phyloP scores from a whole-genome alignment of 2,797 vertebrate species.

The Urosaurus nigricauda region DNA sequence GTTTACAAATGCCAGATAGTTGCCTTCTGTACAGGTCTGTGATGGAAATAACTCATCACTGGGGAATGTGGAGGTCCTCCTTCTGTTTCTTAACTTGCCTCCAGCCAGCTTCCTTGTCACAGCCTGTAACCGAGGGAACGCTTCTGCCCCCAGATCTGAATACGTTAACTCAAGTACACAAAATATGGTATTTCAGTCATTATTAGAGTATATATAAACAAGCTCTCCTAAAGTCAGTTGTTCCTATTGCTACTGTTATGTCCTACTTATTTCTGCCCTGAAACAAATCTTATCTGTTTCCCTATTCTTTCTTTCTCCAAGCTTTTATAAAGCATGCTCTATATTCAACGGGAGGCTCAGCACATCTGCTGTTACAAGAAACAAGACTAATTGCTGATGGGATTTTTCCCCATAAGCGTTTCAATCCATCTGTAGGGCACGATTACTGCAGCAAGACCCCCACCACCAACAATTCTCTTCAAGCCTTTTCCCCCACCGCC shows the following conservation, averaged over 20 bases:
- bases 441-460: conserved; percentile 73
- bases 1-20: not conserved
- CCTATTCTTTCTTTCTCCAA: conserved; percentile 51
- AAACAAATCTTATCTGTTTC: conserved; percentile 48
- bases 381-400: conserved; percentile 80
- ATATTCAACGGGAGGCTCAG: conserved; percentile 65
- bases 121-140: not conserved
- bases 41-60: not conserved
- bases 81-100: not conserved
- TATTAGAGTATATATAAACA: not conserved
- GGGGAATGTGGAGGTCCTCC: not conserved
- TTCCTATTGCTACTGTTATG: not conserved
- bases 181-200: not conserved
- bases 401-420: conserved; percentile 73
- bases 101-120: not conserved
- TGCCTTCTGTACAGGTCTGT: not conserved
- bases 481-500: conserved; percentile 54
- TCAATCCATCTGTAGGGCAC: conserved; percentile 76
- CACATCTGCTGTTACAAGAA: conserved; percentile 80
- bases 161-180: not conserved
- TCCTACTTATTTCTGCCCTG: not conserved
- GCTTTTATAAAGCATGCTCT: conserved; percentile 67
- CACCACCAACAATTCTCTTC: conserved; percentile 66
- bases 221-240: not conserved
- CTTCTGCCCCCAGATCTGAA: not conserved